These are phyloP conservation scores for Rhodophaea formosa DNA, from an alignment of 2,888 invertebrate species.

Conservation along the genomic window DNA sequence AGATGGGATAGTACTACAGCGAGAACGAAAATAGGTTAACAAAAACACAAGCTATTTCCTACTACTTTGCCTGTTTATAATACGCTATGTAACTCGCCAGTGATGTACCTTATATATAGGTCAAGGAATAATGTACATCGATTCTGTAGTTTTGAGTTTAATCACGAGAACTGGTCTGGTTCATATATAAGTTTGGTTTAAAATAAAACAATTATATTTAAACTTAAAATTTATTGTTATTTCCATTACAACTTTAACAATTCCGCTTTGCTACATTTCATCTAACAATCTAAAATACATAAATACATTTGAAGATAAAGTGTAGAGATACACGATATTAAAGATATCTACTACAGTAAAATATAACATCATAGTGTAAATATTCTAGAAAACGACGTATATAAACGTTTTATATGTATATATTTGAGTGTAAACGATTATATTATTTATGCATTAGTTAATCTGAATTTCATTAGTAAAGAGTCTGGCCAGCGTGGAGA, in stretches of 20 bases:
- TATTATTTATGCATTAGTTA: neutral
- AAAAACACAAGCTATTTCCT: too few relatives aligned
- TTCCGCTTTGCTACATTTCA: constrained; percentile 39
- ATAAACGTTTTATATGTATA: constrained; percentile 9
- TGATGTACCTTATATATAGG: too few relatives aligned
- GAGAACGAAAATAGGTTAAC: too few relatives aligned
- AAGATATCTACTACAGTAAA: constrained; percentile 20
- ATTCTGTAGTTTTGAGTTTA: too few relatives aligned
- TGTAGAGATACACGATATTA: constrained; percentile 22
- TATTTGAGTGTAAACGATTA: constrained; percentile 3
- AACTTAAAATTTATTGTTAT: constrained; percentile 27
- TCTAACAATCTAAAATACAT: constrained; percentile 45
- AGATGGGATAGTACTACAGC: too few relatives aligned
- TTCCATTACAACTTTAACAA: constrained; percentile 46
- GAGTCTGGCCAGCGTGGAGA: too few relatives aligned
- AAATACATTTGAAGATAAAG: constrained; percentile 29
- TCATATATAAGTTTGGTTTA: too few relatives aligned
- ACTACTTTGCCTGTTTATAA: too few relatives aligned
- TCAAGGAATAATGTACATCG: too few relatives aligned
- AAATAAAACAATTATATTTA: constrained; percentile 12
- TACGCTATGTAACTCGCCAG: too few relatives aligned
- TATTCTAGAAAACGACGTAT: constrained; percentile 28
- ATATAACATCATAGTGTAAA: constrained; percentile 25
- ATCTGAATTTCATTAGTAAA: too few relatives aligned
- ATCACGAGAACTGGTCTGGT: too few relatives aligned